phyloP scores from a whole-genome alignment of 2,888 invertebrate genomes.

The Drepana falcataria region DNA sequence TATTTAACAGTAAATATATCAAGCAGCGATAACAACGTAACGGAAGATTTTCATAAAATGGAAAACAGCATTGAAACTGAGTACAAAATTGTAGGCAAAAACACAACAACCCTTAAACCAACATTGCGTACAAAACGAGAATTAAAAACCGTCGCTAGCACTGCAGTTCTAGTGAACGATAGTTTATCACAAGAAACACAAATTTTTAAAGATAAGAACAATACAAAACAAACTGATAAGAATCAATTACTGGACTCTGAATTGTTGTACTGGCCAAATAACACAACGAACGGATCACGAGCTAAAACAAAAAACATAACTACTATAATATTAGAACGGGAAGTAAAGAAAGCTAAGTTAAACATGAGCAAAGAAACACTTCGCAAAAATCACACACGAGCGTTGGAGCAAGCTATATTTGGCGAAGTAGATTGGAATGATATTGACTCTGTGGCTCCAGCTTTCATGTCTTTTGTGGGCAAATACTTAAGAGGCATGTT shows the following conservation, averaged over 20 bases:
- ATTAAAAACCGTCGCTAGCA: slow-evolving; percentile 1
- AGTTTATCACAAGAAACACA: not conserved
- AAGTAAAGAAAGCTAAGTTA: slow-evolving; percentile 52
- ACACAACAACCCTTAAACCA: slow-evolving; percentile 28
- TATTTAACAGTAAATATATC: slow-evolving; percentile 45
- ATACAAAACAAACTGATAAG: slow-evolving; percentile 39
- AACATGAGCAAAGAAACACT: slow-evolving; percentile 52
- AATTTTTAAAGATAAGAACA: slow-evolving; percentile 19
- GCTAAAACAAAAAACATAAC: slow-evolving; percentile 45
- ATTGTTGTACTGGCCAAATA: slow-evolving; percentile 59
- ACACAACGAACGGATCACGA: slow-evolving; percentile 16
- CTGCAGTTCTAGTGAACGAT: not conserved
- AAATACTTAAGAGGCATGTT: slow-evolving; percentile 64
- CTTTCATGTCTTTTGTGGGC: slow-evolving; percentile 63
- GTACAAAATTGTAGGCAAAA: slow-evolving; percentile 25
- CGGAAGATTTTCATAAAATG: slow-evolving; percentile 28
- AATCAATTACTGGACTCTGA: slow-evolving; percentile 35
- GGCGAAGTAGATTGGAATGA: slow-evolving; percentile 66
- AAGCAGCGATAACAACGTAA: slow-evolving; percentile 28
- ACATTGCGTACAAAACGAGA: slow-evolving; percentile 42
- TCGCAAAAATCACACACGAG: slow-evolving; percentile 44
- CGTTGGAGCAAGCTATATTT: slow-evolving; percentile 60
- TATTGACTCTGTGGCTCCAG: slow-evolving; percentile 55
- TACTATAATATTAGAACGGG: slow-evolving; percentile 50
- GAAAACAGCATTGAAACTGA: slow-evolving; percentile 60